Percentiles rank a stretch among this genome's conserved stretches.
Evolutionary conservation across 1,140 invertebrate species (phyloP).

Genomic region (Magallana ariakensis): DNA sequence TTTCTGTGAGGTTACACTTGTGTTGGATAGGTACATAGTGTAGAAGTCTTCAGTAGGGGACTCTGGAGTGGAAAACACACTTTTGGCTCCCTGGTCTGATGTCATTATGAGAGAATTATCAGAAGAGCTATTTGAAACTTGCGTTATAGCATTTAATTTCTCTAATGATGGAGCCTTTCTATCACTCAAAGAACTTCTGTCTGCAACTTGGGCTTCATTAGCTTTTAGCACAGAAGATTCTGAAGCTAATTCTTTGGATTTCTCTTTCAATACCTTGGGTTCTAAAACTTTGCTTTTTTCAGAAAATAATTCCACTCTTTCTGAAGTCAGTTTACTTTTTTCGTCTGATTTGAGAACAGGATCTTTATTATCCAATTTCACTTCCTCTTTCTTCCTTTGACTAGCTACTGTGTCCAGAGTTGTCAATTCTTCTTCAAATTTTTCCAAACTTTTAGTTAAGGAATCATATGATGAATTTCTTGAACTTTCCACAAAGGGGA

Average conservation of each 20-base stretch:
- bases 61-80: not conserved
- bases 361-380: not conserved
- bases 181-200: not conserved
- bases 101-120: conserved; percentile 19
- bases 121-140: not conserved
- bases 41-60: conserved; percentile 70
- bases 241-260: not conserved
- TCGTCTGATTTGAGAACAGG: not conserved
- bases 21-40: conserved; percentile 53
- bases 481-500: not conserved
- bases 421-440: not conserved
- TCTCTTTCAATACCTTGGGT: not conserved
- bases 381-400: not conserved
- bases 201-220: not conserved
- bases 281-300: not conserved
- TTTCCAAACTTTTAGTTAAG: conserved; percentile 26
- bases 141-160: not conserved
- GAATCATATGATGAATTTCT: not conserved
- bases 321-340: not conserved
- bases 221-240: not conserved
- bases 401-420: not conserved
- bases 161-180: not conserved
- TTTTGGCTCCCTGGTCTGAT: not conserved
- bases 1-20: conserved; percentile 24
- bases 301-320: not conserved